Evolutionary conservation across 2,888 invertebrate species (phyloP), one percentile per base, ranked within the genome.

Genomic region (Imbricaverruca yamaguchii): DNA sequence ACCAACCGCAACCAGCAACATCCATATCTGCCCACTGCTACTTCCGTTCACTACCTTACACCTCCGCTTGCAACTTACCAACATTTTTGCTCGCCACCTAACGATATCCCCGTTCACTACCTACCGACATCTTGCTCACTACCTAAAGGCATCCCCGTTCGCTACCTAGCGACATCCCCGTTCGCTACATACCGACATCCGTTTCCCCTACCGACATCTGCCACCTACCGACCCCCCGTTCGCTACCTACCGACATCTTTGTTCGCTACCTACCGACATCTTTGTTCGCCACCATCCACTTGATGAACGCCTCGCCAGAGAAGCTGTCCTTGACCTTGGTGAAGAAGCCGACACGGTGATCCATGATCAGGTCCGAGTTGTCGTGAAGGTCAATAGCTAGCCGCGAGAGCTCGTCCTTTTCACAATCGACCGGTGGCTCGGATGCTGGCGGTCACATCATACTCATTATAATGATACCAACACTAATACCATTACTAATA

Each of bases 271-370:
- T 15, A 56, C 56, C 65, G 57, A 61, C 18, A 13, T 55, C 63
- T 77, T 82, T 82, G 15, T 23, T 61, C n/a, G 21, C 55, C n/a
- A 69, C 25, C 39, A 77, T 56, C 80, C 80, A 82, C 25, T 69
- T 59, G 39, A 82, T 77, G 23, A 82, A 80, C 55, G 80, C 80
- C 25, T 65, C 53, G 57, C 82, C 82, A 18, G 81, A 78, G 57
- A 81, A 74, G 7, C 79, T 61, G 25, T 81, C 69, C 25, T 63
- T 61, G 57, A 81, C 56, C 55, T 65, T 80, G 69, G 69, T 69
- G 69, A 69, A 69, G 69, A 69, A 10, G 69, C 69, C 69, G 13
- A 69, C 69, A 1, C 69, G 69, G 39, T 69, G 69, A 39, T 69
- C 69, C 69, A 69, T 69, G 69, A 69, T 69, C 15, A 69, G 69